Evolutionary conservation across 35 echinoderm and acorn worm genomes (phyloP).

Genomic region (Nesometra sesokonis): DNA sequence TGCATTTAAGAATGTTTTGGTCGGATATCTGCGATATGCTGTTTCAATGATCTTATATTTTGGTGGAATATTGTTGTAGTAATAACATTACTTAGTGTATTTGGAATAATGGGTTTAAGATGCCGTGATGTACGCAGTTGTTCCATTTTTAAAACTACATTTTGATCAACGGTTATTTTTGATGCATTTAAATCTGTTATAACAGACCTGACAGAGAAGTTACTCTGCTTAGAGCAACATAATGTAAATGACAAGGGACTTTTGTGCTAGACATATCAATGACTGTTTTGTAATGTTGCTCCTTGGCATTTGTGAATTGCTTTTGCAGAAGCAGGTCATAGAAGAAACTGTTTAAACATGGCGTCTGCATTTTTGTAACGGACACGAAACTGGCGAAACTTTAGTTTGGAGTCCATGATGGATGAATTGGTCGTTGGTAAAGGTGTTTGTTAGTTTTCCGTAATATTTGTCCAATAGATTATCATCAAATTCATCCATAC

Average conservation of each 20-base stretch:
- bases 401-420: constrained; percentile 17
- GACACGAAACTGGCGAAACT: constrained; percentile 27
- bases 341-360: constrained; percentile 23
- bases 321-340: constrained; percentile 27
- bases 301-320: constrained; percentile 48
- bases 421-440: neutral
- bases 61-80: neutral
- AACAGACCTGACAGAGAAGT: constrained; percentile 17
- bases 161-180: constrained; percentile 1
- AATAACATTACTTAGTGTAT: too few species aligned
- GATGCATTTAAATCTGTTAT: constrained; percentile 5
- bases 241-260: constrained; percentile 12
- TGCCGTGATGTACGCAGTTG: too few species aligned
- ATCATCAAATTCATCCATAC: constrained; percentile 43
- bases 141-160: too few species aligned
- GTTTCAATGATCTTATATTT: too few species aligned
- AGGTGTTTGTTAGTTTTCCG: neutral
- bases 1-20: too few species aligned
- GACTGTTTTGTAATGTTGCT: constrained; percentile 29
- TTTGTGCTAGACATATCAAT: constrained; percentile 24
- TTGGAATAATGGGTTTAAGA: too few species aligned
- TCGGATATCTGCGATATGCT: too few species aligned
- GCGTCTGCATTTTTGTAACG: constrained; percentile 31
- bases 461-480: constrained; percentile 4
- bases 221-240: constrained; percentile 19